Percentiles rank a stretch among this genome's conserved stretches.
phyloP scores from a whole-genome alignment of 2,113 vertebrate genomes.

The Cygnus buccinator region DNA sequence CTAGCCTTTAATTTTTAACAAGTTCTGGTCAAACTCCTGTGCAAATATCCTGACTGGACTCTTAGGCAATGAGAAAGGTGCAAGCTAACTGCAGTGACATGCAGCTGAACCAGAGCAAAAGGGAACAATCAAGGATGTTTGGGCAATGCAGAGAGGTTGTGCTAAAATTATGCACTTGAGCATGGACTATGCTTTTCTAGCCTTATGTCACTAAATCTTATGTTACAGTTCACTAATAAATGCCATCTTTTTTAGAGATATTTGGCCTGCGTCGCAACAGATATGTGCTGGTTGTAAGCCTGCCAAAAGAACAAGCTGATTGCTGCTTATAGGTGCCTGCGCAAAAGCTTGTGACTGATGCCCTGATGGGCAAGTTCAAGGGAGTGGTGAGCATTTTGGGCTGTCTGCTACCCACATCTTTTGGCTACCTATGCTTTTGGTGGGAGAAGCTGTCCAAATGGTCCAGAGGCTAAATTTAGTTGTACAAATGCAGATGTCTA shows the following conservation, averaged over 20 bases:
- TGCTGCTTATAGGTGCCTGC: not conserved
- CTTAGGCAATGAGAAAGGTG: not conserved
- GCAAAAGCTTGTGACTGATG: not conserved
- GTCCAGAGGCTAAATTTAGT: not conserved
- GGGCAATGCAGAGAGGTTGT: not conserved
- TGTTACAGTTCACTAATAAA: not conserved
- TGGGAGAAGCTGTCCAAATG: not conserved
- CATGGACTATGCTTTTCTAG: not conserved
- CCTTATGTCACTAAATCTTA: not conserved
- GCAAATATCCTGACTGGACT: not conserved
- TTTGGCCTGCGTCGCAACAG: not conserved
- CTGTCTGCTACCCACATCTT: not conserved
- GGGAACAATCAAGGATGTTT: not conserved
- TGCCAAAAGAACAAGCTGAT: not conserved
- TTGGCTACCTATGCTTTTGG: not conserved
- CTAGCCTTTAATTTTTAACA: not conserved
- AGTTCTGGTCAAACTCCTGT: not conserved
- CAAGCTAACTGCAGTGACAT: not conserved
- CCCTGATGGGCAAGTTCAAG: not conserved
- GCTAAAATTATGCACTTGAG: not conserved
- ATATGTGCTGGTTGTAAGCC: not conserved
- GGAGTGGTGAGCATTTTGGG: not conserved
- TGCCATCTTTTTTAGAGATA: not conserved
- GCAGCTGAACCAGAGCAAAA: not conserved
- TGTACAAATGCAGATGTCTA: not conserved